Conservation (phyloP, 2,888 invertebrate species). For the Heliconius sara region DNA sequence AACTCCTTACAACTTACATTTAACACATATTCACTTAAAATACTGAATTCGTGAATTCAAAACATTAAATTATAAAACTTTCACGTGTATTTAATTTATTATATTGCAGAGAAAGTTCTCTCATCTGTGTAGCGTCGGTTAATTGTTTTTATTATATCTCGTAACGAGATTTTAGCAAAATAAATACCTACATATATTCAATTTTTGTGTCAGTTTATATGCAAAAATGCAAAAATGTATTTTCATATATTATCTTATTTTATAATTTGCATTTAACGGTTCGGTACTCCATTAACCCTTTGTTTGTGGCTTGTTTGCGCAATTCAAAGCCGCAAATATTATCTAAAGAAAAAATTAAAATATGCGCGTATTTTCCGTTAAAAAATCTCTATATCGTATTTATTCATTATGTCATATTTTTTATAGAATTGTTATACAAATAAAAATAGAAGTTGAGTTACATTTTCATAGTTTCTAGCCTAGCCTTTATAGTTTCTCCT, state of each 20-base stretch:
- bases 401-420: background rate
- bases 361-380: background rate
- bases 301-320: background rate
- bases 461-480: no score
- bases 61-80: constrained; percentile 7
- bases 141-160: constrained; percentile 11
- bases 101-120: background rate
- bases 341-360: background rate
- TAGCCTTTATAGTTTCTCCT: no score
- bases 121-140: background rate
- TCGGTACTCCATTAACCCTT: no score
- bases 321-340: background rate
- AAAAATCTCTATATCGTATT: no score
- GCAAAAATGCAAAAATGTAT: background rate
- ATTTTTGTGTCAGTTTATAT: background rate
- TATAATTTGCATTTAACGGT: no score
- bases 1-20: background rate
- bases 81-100: background rate
- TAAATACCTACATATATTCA: background rate
- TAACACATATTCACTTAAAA: background rate
- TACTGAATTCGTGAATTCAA: background rate
- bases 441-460: background rate
- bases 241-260: background rate
- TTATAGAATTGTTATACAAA: background rate
- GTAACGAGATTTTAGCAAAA: constrained; percentile 7